Evolutionary conservation across 2,888 invertebrate species (phyloP), one percentile per base, ranked within the genome.

Genomic region (Drosophila atroscutellata): DNA sequence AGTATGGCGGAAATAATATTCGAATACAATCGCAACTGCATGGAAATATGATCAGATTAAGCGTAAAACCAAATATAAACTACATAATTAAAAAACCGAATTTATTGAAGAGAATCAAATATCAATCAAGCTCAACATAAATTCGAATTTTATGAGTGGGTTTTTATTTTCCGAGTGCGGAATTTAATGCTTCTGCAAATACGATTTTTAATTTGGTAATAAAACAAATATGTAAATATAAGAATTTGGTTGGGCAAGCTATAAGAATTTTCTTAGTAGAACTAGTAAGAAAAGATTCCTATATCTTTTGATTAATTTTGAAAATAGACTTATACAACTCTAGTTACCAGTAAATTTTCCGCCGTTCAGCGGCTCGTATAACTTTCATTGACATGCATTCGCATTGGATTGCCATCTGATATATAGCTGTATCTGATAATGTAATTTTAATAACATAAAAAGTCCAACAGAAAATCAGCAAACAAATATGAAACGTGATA

Each of bases 401-500:
- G 20, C 34, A 36, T 34, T 42, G 24, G 13, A 6, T 20, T 37
- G 18, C 26, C 39, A 45, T 7, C 51, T 13, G 15, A 28, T 18
- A 47, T 36, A 51, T 24, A 36, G 37, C 34, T 50, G 34, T 24
- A 34, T n/a, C 39, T 34, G 52, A 32, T 45, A 15, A 55, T 20
- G 5, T 18, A 15, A 18, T 26, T 55, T 55, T n/a, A 59, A 65
- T 18, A 26, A n/a, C 5, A 56, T 28, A 30, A 34, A 24, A 32
- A 20, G 11, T 37, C 18, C 26, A 45, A 20, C n/a, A 50, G 66
- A 26, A 79, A 66, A 59, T 30, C 67, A 11, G 28, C 30, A 24
- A 47, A 52, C 58, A 68, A 57, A 37, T 55, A 62, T 62, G 36
- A 56, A 64, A 37, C 47, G 62, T 62, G 63, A 55, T 71, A 75